phyloP scores from a whole-genome alignment of 2,113 vertebrate genomes.

The Todiramphus chloris region DNA sequence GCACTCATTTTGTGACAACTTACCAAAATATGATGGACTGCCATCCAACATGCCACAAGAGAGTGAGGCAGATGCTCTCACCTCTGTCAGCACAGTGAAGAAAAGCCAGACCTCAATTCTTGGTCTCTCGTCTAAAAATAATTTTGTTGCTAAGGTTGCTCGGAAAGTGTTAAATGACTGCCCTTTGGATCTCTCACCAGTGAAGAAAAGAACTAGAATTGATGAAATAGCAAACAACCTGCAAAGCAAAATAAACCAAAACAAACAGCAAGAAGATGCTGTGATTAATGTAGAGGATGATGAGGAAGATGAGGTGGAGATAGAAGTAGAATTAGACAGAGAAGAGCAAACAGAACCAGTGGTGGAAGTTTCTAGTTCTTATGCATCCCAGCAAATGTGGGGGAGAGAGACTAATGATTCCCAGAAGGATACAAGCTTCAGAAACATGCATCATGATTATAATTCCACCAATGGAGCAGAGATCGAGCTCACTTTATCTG shows the following conservation, averaged over 20 bases:
- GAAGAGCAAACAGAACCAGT: slow-evolving; percentile 26
- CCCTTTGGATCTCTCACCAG: slow-evolving; percentile 89
- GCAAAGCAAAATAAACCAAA: slow-evolving; percentile 88
- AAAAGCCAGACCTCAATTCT: slow-evolving; percentile 96
- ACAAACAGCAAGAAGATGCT: too few species aligned
- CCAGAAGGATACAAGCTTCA: too few species aligned
- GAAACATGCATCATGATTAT: too few species aligned
- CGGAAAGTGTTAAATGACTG: slow-evolving; percentile 88
- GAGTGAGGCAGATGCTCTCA: slow-evolving; percentile 76
- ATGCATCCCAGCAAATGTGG: too few species aligned
- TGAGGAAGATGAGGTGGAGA: slow-evolving; percentile 82
- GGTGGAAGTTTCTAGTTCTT: too few species aligned
- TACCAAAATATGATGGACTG: slow-evolving; percentile 82
- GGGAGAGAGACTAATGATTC: too few species aligned
- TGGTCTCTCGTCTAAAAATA: slow-evolving; percentile 90
- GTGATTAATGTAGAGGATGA: slow-evolving; percentile 88
- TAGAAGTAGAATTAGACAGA: slow-evolving; percentile 77
- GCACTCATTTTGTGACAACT: slow-evolving; percentile 93
- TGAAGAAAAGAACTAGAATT: slow-evolving; percentile 80
- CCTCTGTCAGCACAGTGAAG: slow-evolving; percentile 85
- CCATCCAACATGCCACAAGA: slow-evolving; percentile 80
- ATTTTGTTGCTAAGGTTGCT: slow-evolving; percentile 85
- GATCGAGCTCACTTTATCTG: too few species aligned
- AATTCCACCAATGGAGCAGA: too few species aligned
- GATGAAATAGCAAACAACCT: slow-evolving; percentile 96